Evolutionary conservation across 2,797 vertebrate genomes (phyloP).

Genomic region (Psittacula derbiana): DNA sequence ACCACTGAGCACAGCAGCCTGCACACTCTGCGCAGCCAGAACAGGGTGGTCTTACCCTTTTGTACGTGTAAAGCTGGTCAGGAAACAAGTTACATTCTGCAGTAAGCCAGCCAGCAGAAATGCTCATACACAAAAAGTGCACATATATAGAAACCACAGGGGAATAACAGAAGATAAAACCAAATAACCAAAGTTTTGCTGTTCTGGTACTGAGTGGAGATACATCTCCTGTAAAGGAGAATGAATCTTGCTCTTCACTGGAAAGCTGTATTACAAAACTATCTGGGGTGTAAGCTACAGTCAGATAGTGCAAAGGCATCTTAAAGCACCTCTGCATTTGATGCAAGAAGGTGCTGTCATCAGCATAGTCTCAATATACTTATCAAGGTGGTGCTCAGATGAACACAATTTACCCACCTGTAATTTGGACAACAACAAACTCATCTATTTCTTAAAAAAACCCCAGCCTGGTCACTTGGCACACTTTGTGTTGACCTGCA

Average conservation of each 20-base stretch:
- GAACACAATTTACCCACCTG: not conserved
- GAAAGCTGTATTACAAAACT: not conserved
- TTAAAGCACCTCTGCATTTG: not conserved
- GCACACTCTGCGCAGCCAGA: not conserved
- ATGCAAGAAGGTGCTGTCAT: not conserved
- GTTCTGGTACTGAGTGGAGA: not conserved
- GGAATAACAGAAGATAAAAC: not conserved
- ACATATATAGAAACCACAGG: not conserved
- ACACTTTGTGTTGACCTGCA: not conserved
- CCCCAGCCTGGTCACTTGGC: not conserved
- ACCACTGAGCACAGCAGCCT: not conserved
- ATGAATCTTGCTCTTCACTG: not conserved
- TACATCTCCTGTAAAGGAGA: not conserved
- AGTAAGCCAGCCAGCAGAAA: not conserved
- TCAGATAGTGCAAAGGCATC: not conserved
- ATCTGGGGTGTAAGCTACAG: not conserved
- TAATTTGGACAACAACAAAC: not conserved
- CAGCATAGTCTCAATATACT: fast-evolving
- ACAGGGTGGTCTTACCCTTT: not conserved
- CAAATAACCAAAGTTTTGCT: not conserved
- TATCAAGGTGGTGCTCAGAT: not conserved
- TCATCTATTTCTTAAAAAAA: not conserved
- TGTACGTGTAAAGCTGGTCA: not conserved
- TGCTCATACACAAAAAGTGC: not conserved
- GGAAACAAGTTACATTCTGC: not conserved